These are phyloP conservation scores for Cinclus cinclus DNA, from an alignment of 2,113 vertebrate genomes.

Conservation along the genomic window DNA sequence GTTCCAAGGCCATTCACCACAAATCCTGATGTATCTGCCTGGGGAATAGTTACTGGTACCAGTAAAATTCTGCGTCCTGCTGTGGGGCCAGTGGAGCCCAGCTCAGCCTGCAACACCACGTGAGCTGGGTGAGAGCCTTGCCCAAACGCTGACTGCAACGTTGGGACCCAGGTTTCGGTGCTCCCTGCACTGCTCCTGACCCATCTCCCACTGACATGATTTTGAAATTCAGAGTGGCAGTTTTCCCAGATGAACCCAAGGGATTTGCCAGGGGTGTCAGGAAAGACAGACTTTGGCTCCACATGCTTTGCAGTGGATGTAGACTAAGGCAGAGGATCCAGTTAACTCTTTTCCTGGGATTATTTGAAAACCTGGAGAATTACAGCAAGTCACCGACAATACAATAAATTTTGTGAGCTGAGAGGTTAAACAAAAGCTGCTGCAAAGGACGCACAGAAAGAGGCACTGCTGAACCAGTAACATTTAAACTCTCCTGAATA, in stretches of 20 bases:
- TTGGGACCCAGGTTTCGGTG: background rate
- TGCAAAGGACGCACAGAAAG: background rate
- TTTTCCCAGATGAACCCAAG: background rate
- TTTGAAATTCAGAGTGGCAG: background rate
- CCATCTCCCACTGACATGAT: background rate
- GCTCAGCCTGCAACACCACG: background rate
- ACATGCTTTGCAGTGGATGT: background rate
- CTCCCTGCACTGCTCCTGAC: background rate
- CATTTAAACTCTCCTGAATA: background rate
- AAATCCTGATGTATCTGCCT: fast-evolving
- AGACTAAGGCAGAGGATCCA: background rate
- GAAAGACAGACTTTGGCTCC: background rate
- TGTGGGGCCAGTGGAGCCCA: fast-evolving
- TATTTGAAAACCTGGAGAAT: conserved; percentile 5
- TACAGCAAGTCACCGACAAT: fast-evolving
- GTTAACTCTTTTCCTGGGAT: background rate
- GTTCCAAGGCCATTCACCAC: background rate
- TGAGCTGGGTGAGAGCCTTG: background rate
- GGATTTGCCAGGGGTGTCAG: background rate
- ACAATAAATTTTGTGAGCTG: background rate
- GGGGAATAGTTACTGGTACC: background rate
- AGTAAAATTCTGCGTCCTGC: background rate
- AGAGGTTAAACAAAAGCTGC: background rate
- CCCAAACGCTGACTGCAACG: fast-evolving
- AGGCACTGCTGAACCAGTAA: background rate